Base-by-base conservation (phyloP, 2,888 invertebrate species). In the Tetragonula carbonaria region DNA sequence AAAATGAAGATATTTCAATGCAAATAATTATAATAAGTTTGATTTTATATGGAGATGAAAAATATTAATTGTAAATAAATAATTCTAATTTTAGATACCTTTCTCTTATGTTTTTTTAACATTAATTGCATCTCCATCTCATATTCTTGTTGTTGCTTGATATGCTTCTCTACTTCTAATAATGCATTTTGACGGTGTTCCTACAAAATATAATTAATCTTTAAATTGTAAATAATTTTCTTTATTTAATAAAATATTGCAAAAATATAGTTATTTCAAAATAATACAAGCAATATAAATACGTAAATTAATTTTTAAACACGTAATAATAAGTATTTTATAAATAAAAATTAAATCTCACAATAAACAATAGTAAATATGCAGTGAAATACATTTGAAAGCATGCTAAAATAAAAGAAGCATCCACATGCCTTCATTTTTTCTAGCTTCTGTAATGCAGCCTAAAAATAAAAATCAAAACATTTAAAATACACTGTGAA, bases 111-210 rank as follows among this genome's bases (percentile, higher is more conserved):
- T 80, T 95, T 94, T 94, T 96, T 96, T 80, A 96, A 95, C 71
- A 96, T 95, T 90, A 95, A 95, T 82, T 97, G 97, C 86, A 97
- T 93, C 93, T 96, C 96, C 62, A 96, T 95, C 94, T 97, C 97
- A 93, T 96, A 96, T 90, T 95, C 95, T 86, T 96, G 95, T 80
- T 96, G 95, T 80, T 96, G 94, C 88, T 96, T 96, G 90, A 97
- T 96, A 89, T 96, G 96, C 91, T 95, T 96, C 91, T 97, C 97
- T 65, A 96, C 95, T 90, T 95, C 95, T 82, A 96, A 91, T 89
- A 96, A 95, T 82, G 96, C 95, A 92, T 94, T 94, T 89, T 95
- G 94, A 89, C 95, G 95, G 91, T 95, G 95, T 92, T 95, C 95
- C 96, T 96, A 91, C 2, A 33, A 81, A 75, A 57, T 28, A 18